Base-by-base conservation (phyloP, 2,797 vertebrate species). In the Enoplosus armatus region DNA sequence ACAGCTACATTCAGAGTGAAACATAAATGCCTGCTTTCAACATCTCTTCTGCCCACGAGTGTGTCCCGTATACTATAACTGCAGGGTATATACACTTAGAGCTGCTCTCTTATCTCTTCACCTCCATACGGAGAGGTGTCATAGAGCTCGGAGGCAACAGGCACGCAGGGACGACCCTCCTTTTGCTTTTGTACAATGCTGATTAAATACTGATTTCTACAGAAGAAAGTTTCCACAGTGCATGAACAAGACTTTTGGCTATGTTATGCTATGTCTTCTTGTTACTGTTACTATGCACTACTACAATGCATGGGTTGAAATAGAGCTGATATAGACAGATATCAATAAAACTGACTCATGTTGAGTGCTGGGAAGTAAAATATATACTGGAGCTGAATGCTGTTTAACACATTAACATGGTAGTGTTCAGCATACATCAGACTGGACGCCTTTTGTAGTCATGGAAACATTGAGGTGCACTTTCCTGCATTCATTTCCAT, bases 391-490 rank as follows among this genome's bases (percentile, higher is more conserved):
- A 48, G 31, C 26, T 41, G 4, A 53, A 61, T 33, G 11, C 65
- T 8, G 20, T 15, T 12, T 39, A n/a, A 54, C 35, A 51, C 27
- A 47, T 27, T 43, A 59, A 33, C 35, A 64, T 43, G 27, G 54
- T 59, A 50, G 37, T 6, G 2, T 47, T 14, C 31, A 37, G 31
- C 22, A 33, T 20, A 53, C 2, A 8, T 45, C 15, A 47, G 51
- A 66, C 15, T 15, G 15, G 11, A 50, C 11, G 18, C 33, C 55
- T 67, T 82, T 65, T 72, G 75, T 79, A 41, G 62, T 68, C 78
- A 87, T 79, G 43, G 77, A 77, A 79, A 85, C 77, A 43, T 20
- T 7, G 26, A 63, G 8, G 22, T 26, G 29, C 27, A 37, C 26
- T 12, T 2, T 10, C 20, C 62, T 58, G 56, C 27, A 64, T 84